Percentiles rank a stretch among this genome's conserved stretches.
phyloP scores from a whole-genome alignment of 2,797 vertebrate genomes.

The Acanthiza pusilla region DNA sequence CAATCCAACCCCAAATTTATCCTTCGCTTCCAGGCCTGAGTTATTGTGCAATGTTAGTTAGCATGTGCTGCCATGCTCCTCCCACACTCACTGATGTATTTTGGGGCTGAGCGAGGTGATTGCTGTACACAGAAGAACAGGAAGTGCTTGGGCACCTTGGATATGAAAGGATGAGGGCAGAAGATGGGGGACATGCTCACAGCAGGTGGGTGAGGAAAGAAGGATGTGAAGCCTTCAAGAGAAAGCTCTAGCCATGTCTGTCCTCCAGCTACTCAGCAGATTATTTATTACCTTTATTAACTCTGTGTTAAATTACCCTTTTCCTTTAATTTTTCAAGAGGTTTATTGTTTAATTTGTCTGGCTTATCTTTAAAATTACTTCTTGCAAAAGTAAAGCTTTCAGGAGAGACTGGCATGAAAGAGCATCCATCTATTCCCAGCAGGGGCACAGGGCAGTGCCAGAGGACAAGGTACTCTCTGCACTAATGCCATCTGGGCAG shows the following conservation, averaged over 20 bases:
- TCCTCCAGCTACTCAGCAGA: neutral
- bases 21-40: neutral
- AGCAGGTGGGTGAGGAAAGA: neutral
- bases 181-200: neutral
- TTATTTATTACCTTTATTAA: constrained; percentile 21
- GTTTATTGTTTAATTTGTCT: neutral
- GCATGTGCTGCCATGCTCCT: neutral
- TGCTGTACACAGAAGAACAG: neutral
- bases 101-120: neutral
- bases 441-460: neutral
- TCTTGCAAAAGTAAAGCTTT: neutral
- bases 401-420: neutral
- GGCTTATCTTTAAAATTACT: neutral
- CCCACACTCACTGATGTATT: neutral
- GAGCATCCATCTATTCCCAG: neutral
- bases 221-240: neutral
- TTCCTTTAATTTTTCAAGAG: neutral
- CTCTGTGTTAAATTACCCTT: neutral
- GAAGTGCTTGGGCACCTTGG: neutral
- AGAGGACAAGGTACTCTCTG: neutral
- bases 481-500: neutral
- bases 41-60: neutral
- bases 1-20: neutral
- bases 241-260: neutral
- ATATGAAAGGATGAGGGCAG: neutral